These are phyloP conservation scores for Macrobrachium rosenbergii DNA, from an alignment of 1,140 invertebrate genomes.

Conservation along the genomic window DNA sequence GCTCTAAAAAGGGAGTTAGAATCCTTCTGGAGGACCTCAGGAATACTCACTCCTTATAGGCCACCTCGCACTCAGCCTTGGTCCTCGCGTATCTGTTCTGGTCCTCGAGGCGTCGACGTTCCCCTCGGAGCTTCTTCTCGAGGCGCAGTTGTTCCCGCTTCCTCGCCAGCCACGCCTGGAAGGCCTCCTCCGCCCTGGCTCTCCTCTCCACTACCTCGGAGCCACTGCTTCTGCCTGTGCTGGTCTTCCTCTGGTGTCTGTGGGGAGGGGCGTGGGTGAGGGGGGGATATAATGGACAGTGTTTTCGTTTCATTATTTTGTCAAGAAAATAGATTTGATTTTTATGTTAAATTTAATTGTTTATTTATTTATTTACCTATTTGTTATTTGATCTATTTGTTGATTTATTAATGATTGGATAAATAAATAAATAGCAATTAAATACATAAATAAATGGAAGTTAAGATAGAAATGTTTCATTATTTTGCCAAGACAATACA, in stretches of 20 bases:
- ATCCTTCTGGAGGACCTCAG: too few species aligned
- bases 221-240: not conserved
- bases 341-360: too few species aligned
- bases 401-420: too few species aligned
- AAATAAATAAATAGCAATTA: too few species aligned
- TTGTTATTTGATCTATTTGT: not conserved
- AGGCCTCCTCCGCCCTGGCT: slow-evolving; percentile 47
- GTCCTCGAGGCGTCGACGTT: slow-evolving; percentile 47
- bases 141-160: slow-evolving; percentile 50
- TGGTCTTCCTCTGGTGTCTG: slow-evolving; percentile 3
- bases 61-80: slow-evolving; percentile 50
- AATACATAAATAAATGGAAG: too few species aligned
- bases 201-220: slow-evolving; percentile 27
- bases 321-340: not conserved
- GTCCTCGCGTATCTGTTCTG: slow-evolving; percentile 49
- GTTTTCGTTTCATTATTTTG: not conserved
- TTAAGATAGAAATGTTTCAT: too few species aligned
- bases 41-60: slow-evolving; percentile 53
- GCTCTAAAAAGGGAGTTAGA: too few species aligned
- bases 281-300: not conserved
- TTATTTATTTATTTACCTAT: too few species aligned
- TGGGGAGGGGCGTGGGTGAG: not conserved
- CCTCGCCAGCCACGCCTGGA: slow-evolving; percentile 49
- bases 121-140: slow-evolving; percentile 46
- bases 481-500: too few species aligned